Percentiles rank a stretch among this genome's conserved stretches.
Evolutionary conservation across 2,797 vertebrate species (phyloP).

Genomic region (Rachycentron canadum): DNA sequence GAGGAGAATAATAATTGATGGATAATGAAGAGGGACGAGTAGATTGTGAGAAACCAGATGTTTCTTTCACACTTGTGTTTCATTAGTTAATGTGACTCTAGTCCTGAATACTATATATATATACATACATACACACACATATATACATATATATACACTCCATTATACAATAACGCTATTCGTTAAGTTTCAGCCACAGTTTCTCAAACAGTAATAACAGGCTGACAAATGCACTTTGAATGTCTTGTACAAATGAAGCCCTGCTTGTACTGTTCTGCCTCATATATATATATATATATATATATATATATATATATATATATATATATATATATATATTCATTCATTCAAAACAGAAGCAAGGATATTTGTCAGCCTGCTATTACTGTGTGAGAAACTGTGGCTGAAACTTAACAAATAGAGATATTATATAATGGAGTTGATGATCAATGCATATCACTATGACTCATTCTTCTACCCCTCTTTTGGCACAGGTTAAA

Average conservation of each 20-base stretch:
- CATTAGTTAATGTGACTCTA: constrained; percentile 64
- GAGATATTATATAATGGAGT: constrained; percentile 5
- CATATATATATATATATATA: not conserved
- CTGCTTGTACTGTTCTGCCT: too few species aligned
- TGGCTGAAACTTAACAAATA: not conserved
- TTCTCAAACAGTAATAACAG: too few species aligned
- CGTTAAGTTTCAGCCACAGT: constrained; percentile 71
- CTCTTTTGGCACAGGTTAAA: constrained; percentile 86
- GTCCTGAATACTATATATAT: constrained; percentile 34
- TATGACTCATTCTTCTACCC: constrained; percentile 42
- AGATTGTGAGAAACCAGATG: constrained; percentile 70
- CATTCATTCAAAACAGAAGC: constrained; percentile 20
- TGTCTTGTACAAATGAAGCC: too few species aligned
- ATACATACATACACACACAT: too few species aligned
- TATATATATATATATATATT: too few species aligned
- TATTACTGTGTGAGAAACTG: constrained; percentile 48
- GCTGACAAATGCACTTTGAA: too few species aligned
- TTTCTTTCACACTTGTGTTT: constrained; percentile 74
- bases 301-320: not conserved
- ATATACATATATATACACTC: constrained; percentile 1
- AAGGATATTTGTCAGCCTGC: constrained; percentile 35
- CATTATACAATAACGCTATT: too few species aligned
- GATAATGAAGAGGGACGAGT: constrained; percentile 24
- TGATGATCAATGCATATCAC: constrained; percentile 9
- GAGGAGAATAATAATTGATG: constrained; percentile 44